Base-by-base conservation (phyloP, 2,797 vertebrate species). In the Nannoperca australis region DNA sequence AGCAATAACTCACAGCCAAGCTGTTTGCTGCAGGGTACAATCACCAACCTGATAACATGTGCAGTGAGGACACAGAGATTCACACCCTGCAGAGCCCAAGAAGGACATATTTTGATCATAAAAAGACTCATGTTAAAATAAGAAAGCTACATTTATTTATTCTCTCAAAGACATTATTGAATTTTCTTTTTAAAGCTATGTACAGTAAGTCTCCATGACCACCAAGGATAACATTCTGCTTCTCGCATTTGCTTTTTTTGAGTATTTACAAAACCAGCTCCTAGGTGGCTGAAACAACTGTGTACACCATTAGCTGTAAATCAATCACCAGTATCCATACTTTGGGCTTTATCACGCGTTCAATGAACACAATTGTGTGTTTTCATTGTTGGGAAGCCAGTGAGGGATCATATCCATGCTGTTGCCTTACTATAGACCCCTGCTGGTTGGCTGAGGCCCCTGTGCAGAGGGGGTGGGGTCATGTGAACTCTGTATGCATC, bases 1-100 rank as follows among this genome's bases (percentile, higher is more conserved):
- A 40, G 83, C 75, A 82, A 91, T 91, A 92, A 91, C 70, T 92
- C 90, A 84, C 82, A 68, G 78, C 64, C 83, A 63, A 64, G 82
- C 79, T 73, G 82, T 81, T 85, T 76, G 87, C 84, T 74, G 70
- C 85, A 85, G 86, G 84, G 66, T 20, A 51, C 79, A 78, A 65
- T 78, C 84, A 71, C 74, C 64, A 54, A 78, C 61, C 67, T 77
- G 83, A 76, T 83, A 85, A 79, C 80, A 63, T 42, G 49, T 36
- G 36, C 66, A 59, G 68, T 6, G 64, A 80, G 83, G 83, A 87
- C 73, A 56, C 75, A 9, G 61, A 79, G 63, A 85, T 64, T 45
- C 75, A 84, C 76, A 65, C 20, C 40, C 70, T 70, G 75, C 50
- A 45, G 55, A 69, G 45, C 11, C 24, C 71, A 58, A 10, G 10